Conservation (phyloP, 2,797 vertebrate genomes). For the Sternotherus odoratus region DNA sequence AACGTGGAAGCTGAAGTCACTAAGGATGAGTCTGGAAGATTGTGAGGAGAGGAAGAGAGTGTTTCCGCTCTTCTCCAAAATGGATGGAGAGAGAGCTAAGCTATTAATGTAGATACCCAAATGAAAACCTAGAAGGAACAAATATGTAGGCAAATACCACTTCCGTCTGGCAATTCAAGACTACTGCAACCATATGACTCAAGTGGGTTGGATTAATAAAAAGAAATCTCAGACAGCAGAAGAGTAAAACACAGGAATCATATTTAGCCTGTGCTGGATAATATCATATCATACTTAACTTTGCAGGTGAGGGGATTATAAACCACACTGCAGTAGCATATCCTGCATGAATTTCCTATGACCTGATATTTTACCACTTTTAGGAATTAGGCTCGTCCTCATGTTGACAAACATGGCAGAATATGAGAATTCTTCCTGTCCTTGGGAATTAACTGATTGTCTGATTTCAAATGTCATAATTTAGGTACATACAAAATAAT, state of each 20-base stretch:
- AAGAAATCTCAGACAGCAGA: slow-evolving; percentile 27
- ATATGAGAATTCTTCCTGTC: background rate
- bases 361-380: background rate
- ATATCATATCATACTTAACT: background rate
- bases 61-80: slow-evolving; percentile 47
- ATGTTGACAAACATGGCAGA: background rate
- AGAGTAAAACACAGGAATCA: fast-evolving
- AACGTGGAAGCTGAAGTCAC: too few relatives aligned
- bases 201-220: background rate
- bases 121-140: slow-evolving; percentile 47
- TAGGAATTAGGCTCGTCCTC: background rate
- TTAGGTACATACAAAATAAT: slow-evolving; percentile 26
- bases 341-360: background rate
- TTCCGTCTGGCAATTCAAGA: background rate
- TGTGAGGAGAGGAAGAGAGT: slow-evolving; percentile 6
- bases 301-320: background rate
- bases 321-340: background rate
- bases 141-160: background rate
- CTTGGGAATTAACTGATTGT: background rate
- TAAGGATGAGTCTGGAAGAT: too few relatives aligned
- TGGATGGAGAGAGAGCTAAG: slow-evolving; percentile 49
- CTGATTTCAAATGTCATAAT: slow-evolving; percentile 18
- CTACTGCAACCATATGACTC: background rate
- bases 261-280: background rate
- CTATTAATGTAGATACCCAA: slow-evolving; percentile 53